phyloP scores from a whole-genome alignment of 2,888 invertebrate genomes.

The Arge pagana region DNA sequence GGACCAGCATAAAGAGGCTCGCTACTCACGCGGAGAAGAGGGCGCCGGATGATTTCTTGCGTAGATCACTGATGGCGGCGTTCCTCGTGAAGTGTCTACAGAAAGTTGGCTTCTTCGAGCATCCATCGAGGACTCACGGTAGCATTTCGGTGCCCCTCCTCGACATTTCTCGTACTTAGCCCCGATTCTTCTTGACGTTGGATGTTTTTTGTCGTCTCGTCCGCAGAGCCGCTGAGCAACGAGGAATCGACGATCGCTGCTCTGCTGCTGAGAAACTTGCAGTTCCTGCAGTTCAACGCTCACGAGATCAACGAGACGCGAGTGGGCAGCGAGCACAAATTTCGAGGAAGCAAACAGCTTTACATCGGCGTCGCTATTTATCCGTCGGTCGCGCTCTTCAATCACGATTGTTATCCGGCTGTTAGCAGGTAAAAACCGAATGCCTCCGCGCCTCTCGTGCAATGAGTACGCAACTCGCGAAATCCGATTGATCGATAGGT shows the following conservation, averaged over 20 bases:
- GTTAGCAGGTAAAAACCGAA: conserved; percentile 67
- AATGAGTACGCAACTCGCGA: too few species aligned
- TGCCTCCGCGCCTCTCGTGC: background rate
- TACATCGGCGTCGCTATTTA: conserved; percentile 76
- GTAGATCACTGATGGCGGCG: conserved; percentile 76
- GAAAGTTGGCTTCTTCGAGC: conserved; percentile 65
- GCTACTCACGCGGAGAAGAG: conserved; percentile 70
- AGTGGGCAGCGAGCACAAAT: conserved; percentile 60
- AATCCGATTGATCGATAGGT: conserved; percentile 62
- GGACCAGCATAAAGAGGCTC: conserved; percentile 59
- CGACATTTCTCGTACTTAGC: background rate
- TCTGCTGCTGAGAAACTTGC: conserved; percentile 71
- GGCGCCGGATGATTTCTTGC: conserved; percentile 71
- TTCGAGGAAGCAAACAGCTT: conserved; percentile 61
- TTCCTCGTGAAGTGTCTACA: conserved; percentile 76
- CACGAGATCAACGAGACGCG: conserved; percentile 80
- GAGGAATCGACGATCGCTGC: conserved; percentile 67
- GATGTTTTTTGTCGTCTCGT: conserved; percentile 23
- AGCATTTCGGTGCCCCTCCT: background rate
- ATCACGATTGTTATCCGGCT: conserved; percentile 82
- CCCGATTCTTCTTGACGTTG: too few species aligned
- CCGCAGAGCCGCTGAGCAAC: conserved; percentile 57
- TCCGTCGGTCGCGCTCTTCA: conserved; percentile 77
- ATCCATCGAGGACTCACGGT: conserved; percentile 29
- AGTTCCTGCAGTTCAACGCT: conserved; percentile 83